A percentile compares a stretch with the other conserved stretches of the same genome.
Conservation (phyloP, 2,888 invertebrate species). For the Rotaria magnacalcarata region DNA sequence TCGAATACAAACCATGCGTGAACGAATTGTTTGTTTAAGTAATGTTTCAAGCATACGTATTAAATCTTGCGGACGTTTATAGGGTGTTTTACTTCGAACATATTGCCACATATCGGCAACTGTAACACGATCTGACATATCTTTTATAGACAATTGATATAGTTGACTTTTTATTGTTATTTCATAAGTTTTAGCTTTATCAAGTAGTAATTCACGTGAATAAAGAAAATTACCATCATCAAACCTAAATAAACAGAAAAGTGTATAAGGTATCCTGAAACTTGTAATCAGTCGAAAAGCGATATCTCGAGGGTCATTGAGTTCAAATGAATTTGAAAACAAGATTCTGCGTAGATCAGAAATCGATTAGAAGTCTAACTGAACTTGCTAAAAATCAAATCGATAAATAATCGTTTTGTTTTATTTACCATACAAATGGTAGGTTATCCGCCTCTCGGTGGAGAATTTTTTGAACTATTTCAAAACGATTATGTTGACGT, state of each 20-base stretch:
- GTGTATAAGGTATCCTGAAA: no score
- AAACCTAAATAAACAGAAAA: not conserved
- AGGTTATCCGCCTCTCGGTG: not conserved
- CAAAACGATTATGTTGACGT: constrained; percentile 9
- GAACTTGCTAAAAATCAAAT: no score
- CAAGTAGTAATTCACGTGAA: not conserved
- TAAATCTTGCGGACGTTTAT: constrained; percentile 29
- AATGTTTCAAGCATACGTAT: constrained; percentile 25
- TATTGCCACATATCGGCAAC: not conserved
- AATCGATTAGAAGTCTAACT: no score
- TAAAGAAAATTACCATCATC: constrained; percentile 32
- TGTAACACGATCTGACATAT: not conserved
- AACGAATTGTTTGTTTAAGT: constrained; percentile 30
- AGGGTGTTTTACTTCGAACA: not conserved
- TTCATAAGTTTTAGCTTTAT: constrained; percentile 1
- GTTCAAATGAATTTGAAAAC: no score
- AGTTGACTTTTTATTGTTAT: not conserved
- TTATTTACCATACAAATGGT: constrained; percentile 14
- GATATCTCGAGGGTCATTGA: no score
- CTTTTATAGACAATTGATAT: constrained; percentile 18
- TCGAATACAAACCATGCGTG: constrained; percentile 19
- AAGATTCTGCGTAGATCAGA: no score
- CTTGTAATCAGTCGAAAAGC: no score
- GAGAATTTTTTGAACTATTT: constrained; percentile 14
- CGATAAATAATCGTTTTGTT: no score